Conservation (phyloP, 2,113 vertebrate species). For the Ursus arctos region DNA sequence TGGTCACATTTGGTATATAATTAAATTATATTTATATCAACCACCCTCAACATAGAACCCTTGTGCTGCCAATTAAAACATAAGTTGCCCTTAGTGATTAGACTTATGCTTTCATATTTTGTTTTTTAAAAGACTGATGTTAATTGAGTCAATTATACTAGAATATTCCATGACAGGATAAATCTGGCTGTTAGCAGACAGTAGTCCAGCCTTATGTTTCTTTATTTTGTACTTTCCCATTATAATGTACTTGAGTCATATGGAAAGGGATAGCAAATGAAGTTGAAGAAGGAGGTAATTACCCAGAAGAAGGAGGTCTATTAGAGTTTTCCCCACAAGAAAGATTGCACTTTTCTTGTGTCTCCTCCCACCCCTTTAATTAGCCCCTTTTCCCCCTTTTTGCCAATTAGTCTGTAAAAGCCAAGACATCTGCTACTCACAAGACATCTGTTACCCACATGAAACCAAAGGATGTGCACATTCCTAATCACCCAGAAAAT, state of each 20-base stretch:
- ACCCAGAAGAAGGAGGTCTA: constrained; percentile 60
- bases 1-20: constrained; percentile 5
- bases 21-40: constrained; percentile 55
- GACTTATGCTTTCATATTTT: constrained; percentile 46
- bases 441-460: constrained; percentile 77
- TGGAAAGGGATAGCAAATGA: constrained; percentile 63
- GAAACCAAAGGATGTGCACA: constrained; percentile 68
- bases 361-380: constrained; percentile 71
- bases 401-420: constrained; percentile 78
- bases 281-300: constrained; percentile 69
- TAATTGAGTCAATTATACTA: constrained; percentile 56
- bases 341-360: constrained; percentile 71
- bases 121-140: neutral
- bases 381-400: constrained; percentile 57
- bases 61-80: constrained; percentile 55
- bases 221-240: constrained; percentile 51
- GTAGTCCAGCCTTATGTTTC: constrained; percentile 8
- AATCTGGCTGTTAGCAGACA: constrained; percentile 37
- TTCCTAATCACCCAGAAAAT: constrained; percentile 74
- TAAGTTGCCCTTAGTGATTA: constrained; percentile 35
- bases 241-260: constrained; percentile 53
- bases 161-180: constrained; percentile 52
- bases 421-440: constrained; percentile 79
- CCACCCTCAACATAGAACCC: constrained; percentile 15
- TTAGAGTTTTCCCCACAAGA: constrained; percentile 66